Evolutionary conservation across 2,888 invertebrate genomes (phyloP), one percentile per base, ranked within the genome.

Genomic region (Cheilosia scutellata): DNA sequence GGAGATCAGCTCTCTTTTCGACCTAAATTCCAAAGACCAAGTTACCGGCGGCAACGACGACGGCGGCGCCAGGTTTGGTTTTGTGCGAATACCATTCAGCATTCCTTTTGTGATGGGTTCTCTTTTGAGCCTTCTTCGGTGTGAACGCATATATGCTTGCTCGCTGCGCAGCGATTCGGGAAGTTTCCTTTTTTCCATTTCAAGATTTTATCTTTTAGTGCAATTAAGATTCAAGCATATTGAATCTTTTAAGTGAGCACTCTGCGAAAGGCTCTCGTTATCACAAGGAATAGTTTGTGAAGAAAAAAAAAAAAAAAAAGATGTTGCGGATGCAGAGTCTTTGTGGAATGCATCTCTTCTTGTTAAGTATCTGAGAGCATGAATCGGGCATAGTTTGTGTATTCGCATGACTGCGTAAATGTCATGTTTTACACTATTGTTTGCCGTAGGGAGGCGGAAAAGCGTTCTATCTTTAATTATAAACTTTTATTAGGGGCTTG

Each of bases 11-110:
- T 72, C 66, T 76, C 71, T 68, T 86, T 63, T 60, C 86, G 86
- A 86, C 86, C 86, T 82, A 86, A 86, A 86, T 86, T 82, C 86
- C 86, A 77, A 72, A 86, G 76, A 82, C 82, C 58, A 72, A 68
- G 74, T 79, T 75, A 70, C 65, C 57, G 66, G 53, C 66, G 80
- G 51, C 65, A 44, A 66, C 71, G 55, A 51, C 53, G 25, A 37
- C 62, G 58, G 60, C 83, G 84, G 86, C 86, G 86, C 86, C 86
- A 86, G 86, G 82, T 80, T 76, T 82, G 71, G 86, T 80, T 76
- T 82, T 66, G 82, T 66, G n/a, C n/a, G 53, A 82, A 86, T 82
- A 72, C 82, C 82, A 77, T 86, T 86, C 86, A 72, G 72, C 86
- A 77, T 86, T 82, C 86, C 86, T 86, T 63, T 72, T 66, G 76